Percentiles rank a stretch among this genome's conserved stretches.
phyloP scores from a whole-genome alignment of 23 tunicate genomes.

The Trididemnum miniatum region DNA sequence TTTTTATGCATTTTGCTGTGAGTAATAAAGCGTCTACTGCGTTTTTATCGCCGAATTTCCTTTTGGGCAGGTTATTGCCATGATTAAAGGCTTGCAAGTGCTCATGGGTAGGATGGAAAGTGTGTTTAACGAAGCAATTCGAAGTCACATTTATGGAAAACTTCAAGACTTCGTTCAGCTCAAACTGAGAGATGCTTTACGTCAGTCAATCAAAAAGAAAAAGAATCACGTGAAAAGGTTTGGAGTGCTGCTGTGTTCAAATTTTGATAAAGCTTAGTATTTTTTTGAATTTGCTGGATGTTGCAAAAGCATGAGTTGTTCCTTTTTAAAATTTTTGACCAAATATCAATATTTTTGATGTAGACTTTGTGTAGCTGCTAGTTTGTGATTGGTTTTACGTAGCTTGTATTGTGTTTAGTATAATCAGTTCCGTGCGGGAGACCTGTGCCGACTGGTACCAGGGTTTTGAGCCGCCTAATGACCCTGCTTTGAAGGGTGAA shows the following conservation, averaged over 20 bases:
- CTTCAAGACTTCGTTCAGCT: conserved; percentile 96
- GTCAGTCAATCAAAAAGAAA: conserved; percentile 86
- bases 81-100: conserved; percentile 98
- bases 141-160: conserved; percentile 88
- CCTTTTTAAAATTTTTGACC: no score
- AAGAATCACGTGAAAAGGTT: conserved; percentile 87
- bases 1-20: no score
- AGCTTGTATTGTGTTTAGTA: conserved; percentile 33
- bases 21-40: no score
- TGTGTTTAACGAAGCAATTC: conserved; percentile 86
- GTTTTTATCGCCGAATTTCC: no score
- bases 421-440: conserved; percentile 90
- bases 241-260: not conserved
- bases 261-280: no score
- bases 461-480: conserved; percentile 96
- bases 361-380: no score
- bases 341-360: no score
- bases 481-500: conserved; percentile 97
- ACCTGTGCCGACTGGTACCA: conserved; percentile 96
- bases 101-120: conserved; percentile 97
- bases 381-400: no score
- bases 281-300: not conserved
- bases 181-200: conserved; percentile 78
- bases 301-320: not conserved
- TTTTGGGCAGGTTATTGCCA: conserved; percentile 74